Conservation (phyloP, 2,888 invertebrate genomes). For the Lasioglossum villosulum region DNA sequence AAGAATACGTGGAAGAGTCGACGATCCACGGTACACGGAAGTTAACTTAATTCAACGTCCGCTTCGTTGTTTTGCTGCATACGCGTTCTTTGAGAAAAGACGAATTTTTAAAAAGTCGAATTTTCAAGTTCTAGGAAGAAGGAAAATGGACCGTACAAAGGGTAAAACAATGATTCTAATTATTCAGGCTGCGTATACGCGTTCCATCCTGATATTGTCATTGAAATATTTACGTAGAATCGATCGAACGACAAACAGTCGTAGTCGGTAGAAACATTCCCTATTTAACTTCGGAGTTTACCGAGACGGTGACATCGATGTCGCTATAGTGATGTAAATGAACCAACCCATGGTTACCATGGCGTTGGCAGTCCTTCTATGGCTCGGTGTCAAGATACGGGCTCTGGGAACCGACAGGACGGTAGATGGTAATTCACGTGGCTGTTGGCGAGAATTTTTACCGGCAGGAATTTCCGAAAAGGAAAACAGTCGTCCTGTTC, state of each 20-base stretch:
- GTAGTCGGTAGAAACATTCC: constrained; percentile 48
- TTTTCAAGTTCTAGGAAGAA: background rate
- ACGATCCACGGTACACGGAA: background rate
- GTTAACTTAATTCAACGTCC: background rate
- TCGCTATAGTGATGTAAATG: constrained; percentile 70
- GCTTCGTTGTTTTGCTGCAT: no score
- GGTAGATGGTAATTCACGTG: constrained; percentile 22
- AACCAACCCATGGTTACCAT: constrained; percentile 24
- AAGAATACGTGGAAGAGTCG: background rate
- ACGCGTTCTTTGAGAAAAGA: no score
- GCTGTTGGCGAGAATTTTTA: constrained; percentile 23
- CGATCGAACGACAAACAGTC: constrained; percentile 10
- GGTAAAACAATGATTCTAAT: constrained; percentile 7
- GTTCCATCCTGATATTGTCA: constrained; percentile 48
- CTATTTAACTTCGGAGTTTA: constrained; percentile 69
- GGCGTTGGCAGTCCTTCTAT: constrained; percentile 32
- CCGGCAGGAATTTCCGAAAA: constrained; percentile 32
- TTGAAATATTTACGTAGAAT: constrained; percentile 35
- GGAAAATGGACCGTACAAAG: constrained; percentile 16
- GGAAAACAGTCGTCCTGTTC: constrained; percentile 29
- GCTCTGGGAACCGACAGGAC: constrained; percentile 15
- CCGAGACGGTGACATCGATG: constrained; percentile 70
- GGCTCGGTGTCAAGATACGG: constrained; percentile 16
- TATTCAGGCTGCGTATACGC: background rate
- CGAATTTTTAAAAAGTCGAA: background rate